Percentiles rank a stretch among this genome's conserved stretches.
These are phyloP conservation scores for Tribolium madens DNA, from an alignment of 1,140 invertebrate species.

Conservation along the genomic window DNA sequence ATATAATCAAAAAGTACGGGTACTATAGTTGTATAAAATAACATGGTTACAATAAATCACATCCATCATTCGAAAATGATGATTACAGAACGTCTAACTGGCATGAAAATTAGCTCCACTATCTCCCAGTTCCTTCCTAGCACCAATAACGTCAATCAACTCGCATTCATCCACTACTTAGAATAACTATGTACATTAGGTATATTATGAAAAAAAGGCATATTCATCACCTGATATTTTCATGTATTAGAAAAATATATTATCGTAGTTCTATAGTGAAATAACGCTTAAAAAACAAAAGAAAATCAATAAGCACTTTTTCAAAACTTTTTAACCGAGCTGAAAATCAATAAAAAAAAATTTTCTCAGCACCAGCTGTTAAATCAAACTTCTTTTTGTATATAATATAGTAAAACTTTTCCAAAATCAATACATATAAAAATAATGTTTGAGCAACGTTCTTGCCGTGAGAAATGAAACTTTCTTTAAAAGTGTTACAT, in stretches of 20 bases:
- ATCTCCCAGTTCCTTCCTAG: constrained; percentile 52
- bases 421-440: constrained; percentile 13
- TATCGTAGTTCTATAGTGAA: constrained; percentile 40
- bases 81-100: constrained; percentile 46
- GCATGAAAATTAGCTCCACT: constrained; percentile 46
- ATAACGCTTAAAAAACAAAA: constrained; percentile 34
- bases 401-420: constrained; percentile 25
- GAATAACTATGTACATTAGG: constrained; percentile 59
- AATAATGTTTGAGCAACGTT: constrained; percentile 37
- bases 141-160: constrained; percentile 55
- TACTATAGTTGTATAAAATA: constrained; percentile 49
- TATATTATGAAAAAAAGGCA: constrained; percentile 61
- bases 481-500: constrained; percentile 27
- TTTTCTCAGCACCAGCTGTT: constrained; percentile 17
- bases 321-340: constrained; percentile 4
- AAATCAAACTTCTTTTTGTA: not conserved
- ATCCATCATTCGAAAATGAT: constrained; percentile 54
- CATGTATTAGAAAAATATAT: constrained; percentile 61
- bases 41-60: constrained; percentile 50
- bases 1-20: constrained; percentile 47
- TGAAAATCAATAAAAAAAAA: not conserved
- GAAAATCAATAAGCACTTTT: constrained; percentile 37
- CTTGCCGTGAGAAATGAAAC: constrained; percentile 35
- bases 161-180: constrained; percentile 53
- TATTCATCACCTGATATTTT: constrained; percentile 62